Evolutionary conservation across 64 coral and sea anemone species (phyloP), one percentile per base, ranked within the genome.

Genomic region (Stichodactyla helianthus): DNA sequence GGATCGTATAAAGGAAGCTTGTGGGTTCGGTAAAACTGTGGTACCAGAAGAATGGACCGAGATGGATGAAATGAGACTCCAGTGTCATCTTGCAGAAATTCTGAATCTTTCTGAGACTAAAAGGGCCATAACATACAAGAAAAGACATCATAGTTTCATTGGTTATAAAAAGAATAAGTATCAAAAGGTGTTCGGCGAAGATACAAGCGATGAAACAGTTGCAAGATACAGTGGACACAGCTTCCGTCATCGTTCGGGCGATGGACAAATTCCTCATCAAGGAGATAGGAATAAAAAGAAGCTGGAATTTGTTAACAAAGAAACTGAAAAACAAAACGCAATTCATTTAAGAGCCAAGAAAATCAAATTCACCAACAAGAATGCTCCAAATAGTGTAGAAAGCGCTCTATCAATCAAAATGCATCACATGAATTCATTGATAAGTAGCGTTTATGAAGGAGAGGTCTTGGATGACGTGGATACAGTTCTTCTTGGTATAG

Each of bases 1-100:
- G 17, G 55, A 51, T 68, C 83, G 71, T 23, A 17, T 85, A 5
- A 90, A 79, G 54, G 89, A 90, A 59, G 82, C 19, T 19, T 56
- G 27, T 16, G 82, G 82, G 14, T 26, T 16, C 51, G 82, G 54
- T 53, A 17, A 25, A 77, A 19, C 65, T 53, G 61, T 85, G 59
- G 9, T 77, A 61, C 15, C 62, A 83, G 54, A 65, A 84, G 50
- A 55, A 44, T 10, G 22, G 16, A 90, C 22, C 11, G 54, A 77
- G 2, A 10, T 55, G 7, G 23, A 85, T 63, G 64, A 55, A 55
- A 70, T 15, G 10, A 12, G 88, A 6, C n/a, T 50, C 8, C 50
- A 83, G 28, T 71, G 85, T 13, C 63, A 87, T 15, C 44, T 17
- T 18, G 19, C 70, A 55, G 4, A 22, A 22, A n/a, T n/a, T 6